A percentile compares a stretch with the other conserved stretches of the same genome.
Evolutionary conservation across 2,113 vertebrate genomes (phyloP).

Genomic region (Pluvialis apricaria): DNA sequence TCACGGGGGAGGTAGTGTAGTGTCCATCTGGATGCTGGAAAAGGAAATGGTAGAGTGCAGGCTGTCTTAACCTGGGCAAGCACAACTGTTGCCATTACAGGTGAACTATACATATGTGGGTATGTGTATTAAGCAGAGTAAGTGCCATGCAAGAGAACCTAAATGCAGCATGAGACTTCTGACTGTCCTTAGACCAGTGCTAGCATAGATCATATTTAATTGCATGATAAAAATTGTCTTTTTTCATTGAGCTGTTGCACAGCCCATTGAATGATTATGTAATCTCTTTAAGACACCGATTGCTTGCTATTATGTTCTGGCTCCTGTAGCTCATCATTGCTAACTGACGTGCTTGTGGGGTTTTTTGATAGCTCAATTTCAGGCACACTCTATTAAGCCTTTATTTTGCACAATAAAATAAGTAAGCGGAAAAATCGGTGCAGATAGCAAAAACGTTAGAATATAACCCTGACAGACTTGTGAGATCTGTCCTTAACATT

Average conservation of each 20-base stretch:
- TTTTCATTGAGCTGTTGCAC: background rate
- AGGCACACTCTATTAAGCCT: background rate
- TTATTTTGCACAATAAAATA: background rate
- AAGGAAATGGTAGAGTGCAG: background rate
- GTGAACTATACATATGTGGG: background rate
- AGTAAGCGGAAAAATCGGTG: background rate
- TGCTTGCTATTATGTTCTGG: background rate
- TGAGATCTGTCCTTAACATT: background rate
- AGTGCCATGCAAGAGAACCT: background rate
- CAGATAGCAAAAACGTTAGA: background rate
- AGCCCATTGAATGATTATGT: background rate
- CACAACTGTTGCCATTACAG: background rate
- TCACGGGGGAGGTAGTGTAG: background rate
- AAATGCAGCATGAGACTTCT: background rate
- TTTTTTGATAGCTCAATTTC: background rate
- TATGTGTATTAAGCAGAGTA: background rate
- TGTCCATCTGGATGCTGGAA: background rate
- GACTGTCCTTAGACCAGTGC: background rate
- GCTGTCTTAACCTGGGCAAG: background rate
- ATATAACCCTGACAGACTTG: background rate
- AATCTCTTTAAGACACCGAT: background rate
- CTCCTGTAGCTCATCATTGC: background rate
- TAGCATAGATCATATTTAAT: background rate
- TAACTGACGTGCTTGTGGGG: background rate
- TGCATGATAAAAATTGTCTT: background rate